phyloP scores from a whole-genome alignment of 1,140 invertebrate species.

The Conopomorpha cramerella region DNA sequence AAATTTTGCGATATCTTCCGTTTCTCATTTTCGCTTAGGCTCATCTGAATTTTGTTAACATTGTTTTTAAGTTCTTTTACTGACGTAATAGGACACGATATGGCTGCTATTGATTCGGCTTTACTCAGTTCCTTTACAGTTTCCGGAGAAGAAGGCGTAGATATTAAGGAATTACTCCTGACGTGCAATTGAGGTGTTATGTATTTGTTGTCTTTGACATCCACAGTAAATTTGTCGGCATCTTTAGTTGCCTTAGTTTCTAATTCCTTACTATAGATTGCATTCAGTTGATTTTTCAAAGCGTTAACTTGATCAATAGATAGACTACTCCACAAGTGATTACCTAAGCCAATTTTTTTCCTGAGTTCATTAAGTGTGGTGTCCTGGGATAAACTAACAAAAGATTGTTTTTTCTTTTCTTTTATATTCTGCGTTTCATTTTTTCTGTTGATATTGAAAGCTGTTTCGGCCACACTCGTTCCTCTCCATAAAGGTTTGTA shows the following conservation, averaged over 20 bases:
- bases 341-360: conserved; percentile 68
- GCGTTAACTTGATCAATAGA: conserved; percentile 83
- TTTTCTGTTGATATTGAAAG: conserved; percentile 66
- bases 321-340: conserved; percentile 80
- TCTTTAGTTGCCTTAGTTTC: conserved; percentile 42
- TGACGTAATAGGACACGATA: conserved; percentile 36
- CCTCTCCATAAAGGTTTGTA: conserved; percentile 85
- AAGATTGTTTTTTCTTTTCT: conserved; percentile 14
- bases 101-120: conserved; percentile 62
- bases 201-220: conserved; percentile 56
- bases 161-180: conserved; percentile 67
- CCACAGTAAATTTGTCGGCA: conserved; percentile 61
- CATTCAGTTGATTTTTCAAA: conserved; percentile 79
- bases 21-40: conserved; percentile 71
- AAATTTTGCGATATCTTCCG: conserved; percentile 72
- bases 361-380: conserved; percentile 31
- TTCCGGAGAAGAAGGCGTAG: conserved; percentile 16
- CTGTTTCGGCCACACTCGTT: conserved; percentile 77
- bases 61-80: conserved; percentile 57
- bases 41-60: conserved; percentile 51
- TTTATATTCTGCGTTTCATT: conserved; percentile 27
- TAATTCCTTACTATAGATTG: conserved; percentile 75
- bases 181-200: conserved; percentile 65
- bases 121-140: conserved; percentile 41
- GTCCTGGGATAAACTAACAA: conserved; percentile 19